These are phyloP conservation scores for Drosophila leonis DNA, from an alignment of 2,888 invertebrate genomes.

Conservation along the genomic window DNA sequence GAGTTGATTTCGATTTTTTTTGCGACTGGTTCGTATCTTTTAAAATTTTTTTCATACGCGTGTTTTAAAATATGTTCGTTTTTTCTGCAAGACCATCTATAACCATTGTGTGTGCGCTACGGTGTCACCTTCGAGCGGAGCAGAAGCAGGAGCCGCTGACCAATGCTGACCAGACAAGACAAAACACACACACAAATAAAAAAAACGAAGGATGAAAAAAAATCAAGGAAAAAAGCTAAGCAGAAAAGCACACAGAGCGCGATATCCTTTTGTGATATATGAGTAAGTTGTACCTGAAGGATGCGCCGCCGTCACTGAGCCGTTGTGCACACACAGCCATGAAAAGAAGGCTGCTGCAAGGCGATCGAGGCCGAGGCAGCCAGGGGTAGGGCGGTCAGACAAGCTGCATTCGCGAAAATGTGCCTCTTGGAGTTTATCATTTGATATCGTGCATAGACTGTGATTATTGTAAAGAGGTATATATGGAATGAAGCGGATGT, in stretches of 20 bases:
- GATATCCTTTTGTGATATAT: conserved; percentile 83
- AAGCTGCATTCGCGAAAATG: conserved; percentile 44
- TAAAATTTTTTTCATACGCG: conserved; percentile 34
- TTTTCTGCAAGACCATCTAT: conserved; percentile 30
- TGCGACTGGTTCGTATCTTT: conserved; percentile 61
- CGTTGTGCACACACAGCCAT: conserved; percentile 79
- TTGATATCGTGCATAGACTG: conserved; percentile 76
- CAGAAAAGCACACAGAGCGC: conserved; percentile 76
- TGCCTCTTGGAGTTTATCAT: conserved; percentile 67
- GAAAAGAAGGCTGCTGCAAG: conserved; percentile 18
- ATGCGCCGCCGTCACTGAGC: conserved; percentile 78
- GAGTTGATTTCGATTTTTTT: conserved; percentile 70
- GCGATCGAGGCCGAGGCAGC: conserved; percentile 5
- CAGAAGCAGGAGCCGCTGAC: conserved; percentile 34
- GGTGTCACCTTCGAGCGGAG: conserved; percentile 81
- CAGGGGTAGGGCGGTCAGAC: conserved; percentile 30
- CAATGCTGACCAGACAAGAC: conserved; percentile 60
- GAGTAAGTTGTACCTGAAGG: conserved; percentile 84
- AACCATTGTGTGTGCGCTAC: conserved; percentile 71
- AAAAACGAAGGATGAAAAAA: conserved; percentile 26
- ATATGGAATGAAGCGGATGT: conserved; percentile 47
- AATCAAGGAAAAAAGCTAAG: conserved; percentile 66
- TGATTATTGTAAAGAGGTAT: conserved; percentile 61
- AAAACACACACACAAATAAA: conserved; percentile 30
- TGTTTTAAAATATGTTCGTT: conserved; percentile 48